Evolutionary conservation across 2,797 vertebrate species (phyloP), one percentile per base, ranked within the genome.

Genomic region (Taenioides sp.): DNA sequence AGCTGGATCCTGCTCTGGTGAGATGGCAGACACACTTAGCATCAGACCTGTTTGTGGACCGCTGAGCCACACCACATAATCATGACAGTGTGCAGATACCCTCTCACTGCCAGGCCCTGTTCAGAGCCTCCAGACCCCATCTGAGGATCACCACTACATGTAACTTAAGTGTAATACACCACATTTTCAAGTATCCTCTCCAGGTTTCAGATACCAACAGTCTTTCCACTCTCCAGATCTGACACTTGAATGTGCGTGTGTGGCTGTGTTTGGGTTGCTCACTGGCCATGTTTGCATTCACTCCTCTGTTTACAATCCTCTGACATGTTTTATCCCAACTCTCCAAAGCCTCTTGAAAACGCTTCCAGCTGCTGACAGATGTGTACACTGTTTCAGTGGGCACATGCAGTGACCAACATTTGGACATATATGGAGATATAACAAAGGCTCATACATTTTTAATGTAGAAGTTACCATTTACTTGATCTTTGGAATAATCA

Each of bases 1-100:
- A 99, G 85, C 86, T 97, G 72, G 97, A 99, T 83, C 96, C 97
- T 47, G 85, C 89, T 72, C 75, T 98, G 95, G 97, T 99, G 87
- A 96, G 95, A 82, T 67, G 66, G 23, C 25, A 75, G 74, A 66
- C 72, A 50, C 31, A 7, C 52, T 23, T 47, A 34, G 49, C 37
- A 27, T 77, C 69, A 63, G 66, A 78, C 57, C 60, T 63, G 37
- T 25, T 0, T 31, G 50, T 65, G 17, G 49, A 67, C 72, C 73
- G 10, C 70, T 73, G 74, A 78, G 16, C 70, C 71, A 57, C 69
- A 77, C 77, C 80, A 76, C 76, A 80, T 43, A 69, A 67, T 57
- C 57, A 67, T 76, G 79, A 78, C 40, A 79, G 76, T 50, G 71
- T 76, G 27, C 63, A 47, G 67, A 70, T 61, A 14, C 71, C 72